Evolutionary conservation across 2,888 invertebrate species (phyloP), one percentile per base, ranked within the genome.

Genomic region (Idaea aversata): DNA sequence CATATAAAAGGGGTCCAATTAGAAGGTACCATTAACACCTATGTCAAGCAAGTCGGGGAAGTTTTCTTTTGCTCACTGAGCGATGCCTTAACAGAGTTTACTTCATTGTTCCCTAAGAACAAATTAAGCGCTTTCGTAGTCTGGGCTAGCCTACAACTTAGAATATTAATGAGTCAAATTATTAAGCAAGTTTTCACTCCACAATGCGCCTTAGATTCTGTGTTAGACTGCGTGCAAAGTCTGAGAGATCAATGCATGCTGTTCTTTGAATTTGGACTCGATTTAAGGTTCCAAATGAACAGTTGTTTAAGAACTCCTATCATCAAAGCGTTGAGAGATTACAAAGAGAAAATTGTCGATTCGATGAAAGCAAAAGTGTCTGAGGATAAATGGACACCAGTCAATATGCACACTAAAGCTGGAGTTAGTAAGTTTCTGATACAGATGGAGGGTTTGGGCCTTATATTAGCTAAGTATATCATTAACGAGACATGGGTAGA

Each of bases 241-340:
- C 95, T 98, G 35, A 94, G 97, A 76, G 94, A 94, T 67, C 96
- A 97, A 78, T 97, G 97, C 75, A 80, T 75, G 69, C 78, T 92
- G 75, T 89, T 94, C 80, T 95, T 93, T 80, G 93, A 95, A 78
- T 92, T 95, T 76, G 99, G 99, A 1, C 94, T 99, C 77, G 99
- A 99, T 91, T 93, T 99, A 67, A 95, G 97, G 72, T 99, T 98
- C 87, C 97, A 98, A 83, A 93, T 99, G 76, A 97, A 99, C 82
- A 97, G 97, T 34, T 95, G 97, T 70, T 90, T 99, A 67, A 94
- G 97, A 70, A 94, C 94, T 13, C 96, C 97, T 0, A 92, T 98
- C 63, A 95, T 95, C 60, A 95, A 95, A 87, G 95, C 96, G 34
- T 90, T 98, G 67, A 94, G 94, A 75, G 97, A 97, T 76, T 95